Base-by-base conservation (phyloP, 2,113 vertebrate species). In the Grantiella picta region DNA sequence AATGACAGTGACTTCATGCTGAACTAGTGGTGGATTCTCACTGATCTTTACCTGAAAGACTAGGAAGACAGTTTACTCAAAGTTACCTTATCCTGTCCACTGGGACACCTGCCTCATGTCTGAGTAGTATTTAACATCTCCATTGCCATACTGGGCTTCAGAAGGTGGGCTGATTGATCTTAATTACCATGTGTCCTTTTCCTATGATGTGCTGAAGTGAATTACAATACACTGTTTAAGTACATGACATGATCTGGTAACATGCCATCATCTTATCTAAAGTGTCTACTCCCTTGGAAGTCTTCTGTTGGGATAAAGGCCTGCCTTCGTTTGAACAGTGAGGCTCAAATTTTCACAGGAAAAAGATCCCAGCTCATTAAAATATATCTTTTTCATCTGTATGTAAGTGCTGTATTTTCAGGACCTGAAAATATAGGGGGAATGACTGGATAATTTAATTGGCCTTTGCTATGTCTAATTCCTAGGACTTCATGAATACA, bases 381-480 rank as follows among this genome's bases (percentile, higher is more conserved):
- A 86, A 80, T 79, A 33, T n/a, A 56, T 95, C 38, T 93, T 92
- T 95, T 21, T 92, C 69, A 89, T 94, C 61, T 84, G 24, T 80
- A 92, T 90, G 61, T 65, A 93, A 93, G 90, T 92, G 27, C 15
- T 81, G 42, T 56, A 59, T 90, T 96, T 86, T 86, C 65, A 89
- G 60, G 24, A 92, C 25, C 56, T 80, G 68, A 92, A 92, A 88
- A 90, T 70, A 66, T 63, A 69, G 33, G 14, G 40, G 19, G 54
- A 89, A 94, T 61, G 50, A 73, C n/a, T 85, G 25, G 16, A 63
- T 86, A 23, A 65, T 78, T 95, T 96, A 87, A 92, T 92, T 77
- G 38, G n/a, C 88, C 28, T 86, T n/a, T 73, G 89, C 79, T 63
- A 44, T 35, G 17, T 85, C 56, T 83, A 73, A 84, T 73, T 77